Conservation (phyloP, 2,888 invertebrate species). For the Mythimna lalbum region DNA sequence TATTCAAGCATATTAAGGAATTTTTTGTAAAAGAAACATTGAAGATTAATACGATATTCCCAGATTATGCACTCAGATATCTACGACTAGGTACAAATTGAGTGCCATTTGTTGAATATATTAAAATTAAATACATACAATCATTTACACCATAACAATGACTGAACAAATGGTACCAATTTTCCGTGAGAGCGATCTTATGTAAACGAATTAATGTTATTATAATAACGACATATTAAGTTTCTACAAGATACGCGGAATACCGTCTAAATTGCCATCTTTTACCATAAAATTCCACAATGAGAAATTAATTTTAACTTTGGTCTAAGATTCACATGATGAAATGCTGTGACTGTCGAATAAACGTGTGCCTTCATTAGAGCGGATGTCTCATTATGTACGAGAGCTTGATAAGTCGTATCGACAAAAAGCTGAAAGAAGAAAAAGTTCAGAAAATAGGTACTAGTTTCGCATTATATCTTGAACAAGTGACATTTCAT, state of each 20-base stretch:
- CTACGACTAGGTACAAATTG: neutral
- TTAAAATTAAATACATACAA: neutral
- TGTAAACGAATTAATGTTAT: slow-evolving; percentile 4
- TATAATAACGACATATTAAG: slow-evolving; percentile 4
- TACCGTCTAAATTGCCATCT: slow-evolving; percentile 4
- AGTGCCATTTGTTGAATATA: neutral
- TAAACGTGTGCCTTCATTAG: neutral
- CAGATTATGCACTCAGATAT: neutral
- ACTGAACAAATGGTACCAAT: neutral
- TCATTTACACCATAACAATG: neutral
- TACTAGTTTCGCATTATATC: slow-evolving; percentile 16
- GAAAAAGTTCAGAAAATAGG: slow-evolving; percentile 12
- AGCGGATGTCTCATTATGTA: neutral
- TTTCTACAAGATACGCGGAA: slow-evolving; percentile 13
- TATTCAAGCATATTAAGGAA: neutral
- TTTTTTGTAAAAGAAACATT: too few relatives aligned
- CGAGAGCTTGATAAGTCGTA: neutral
- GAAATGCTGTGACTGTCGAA: neutral
- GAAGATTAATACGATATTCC: neutral
- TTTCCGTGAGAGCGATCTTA: slow-evolving; percentile 7
- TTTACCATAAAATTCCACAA: slow-evolving; percentile 12
- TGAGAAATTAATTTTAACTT: neutral
- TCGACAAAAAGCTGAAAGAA: neutral
- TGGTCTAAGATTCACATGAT: neutral
- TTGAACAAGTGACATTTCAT: slow-evolving; percentile 51